phyloP scores from a whole-genome alignment of 1,140 invertebrate species.

The Heliconius congener region DNA sequence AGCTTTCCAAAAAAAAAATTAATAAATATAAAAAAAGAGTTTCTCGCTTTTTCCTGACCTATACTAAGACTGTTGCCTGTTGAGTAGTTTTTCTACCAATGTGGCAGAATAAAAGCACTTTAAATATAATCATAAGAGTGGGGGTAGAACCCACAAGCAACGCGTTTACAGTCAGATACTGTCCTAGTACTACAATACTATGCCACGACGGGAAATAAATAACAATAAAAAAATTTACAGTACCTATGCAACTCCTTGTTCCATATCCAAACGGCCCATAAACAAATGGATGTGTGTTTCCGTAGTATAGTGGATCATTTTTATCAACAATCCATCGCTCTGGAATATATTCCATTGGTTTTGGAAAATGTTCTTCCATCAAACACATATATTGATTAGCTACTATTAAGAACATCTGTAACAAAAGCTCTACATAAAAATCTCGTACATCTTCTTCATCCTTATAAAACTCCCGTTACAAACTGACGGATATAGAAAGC shows the following conservation, averaged over 20 bases:
- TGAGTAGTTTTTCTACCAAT: too few relatives aligned
- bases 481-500: too few relatives aligned
- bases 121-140: neutral
- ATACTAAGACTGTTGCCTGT: too few relatives aligned
- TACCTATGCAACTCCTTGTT: conserved; percentile 80
- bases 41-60: too few relatives aligned
- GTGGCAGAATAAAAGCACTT: too few relatives aligned
- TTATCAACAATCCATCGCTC: conserved; percentile 82
- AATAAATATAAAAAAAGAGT: too few relatives aligned
- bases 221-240: neutral
- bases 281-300: conserved; percentile 81
- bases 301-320: conserved; percentile 63
- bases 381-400: conserved; percentile 70
- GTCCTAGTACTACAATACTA: too few relatives aligned
- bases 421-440: neutral
- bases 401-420: conserved; percentile 52
- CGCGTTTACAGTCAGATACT: too few relatives aligned
- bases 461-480: neutral
- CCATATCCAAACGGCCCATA: conserved; percentile 84
- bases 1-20: too few relatives aligned
- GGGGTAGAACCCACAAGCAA: too few relatives aligned
- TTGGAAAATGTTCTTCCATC: conserved; percentile 77
- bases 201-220: too few relatives aligned
- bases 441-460: neutral
- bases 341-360: conserved; percentile 81